Conservation (phyloP, 2,797 vertebrate species). For the Acanthis flammea region DNA sequence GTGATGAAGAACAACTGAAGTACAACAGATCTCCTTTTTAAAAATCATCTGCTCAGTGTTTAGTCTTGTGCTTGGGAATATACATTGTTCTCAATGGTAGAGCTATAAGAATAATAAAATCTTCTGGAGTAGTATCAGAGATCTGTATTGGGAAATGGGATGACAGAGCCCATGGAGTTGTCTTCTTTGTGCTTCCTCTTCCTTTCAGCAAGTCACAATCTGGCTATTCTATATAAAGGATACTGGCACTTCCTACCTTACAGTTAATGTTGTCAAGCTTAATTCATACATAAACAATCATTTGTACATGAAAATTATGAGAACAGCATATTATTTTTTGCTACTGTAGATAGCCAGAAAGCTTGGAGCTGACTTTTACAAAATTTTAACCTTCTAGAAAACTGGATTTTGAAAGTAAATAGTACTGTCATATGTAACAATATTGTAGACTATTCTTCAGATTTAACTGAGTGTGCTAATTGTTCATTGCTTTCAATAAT, state of each 20-base stretch:
- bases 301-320: not conserved
- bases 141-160: not conserved
- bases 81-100: not conserved
- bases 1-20: not conserved
- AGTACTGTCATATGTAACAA: not conserved
- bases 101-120: not conserved
- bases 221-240: not conserved
- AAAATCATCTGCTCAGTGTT: not conserved
- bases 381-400: not conserved
- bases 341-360: not conserved
- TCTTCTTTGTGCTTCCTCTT: not conserved
- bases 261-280: not conserved
- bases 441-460: not conserved
- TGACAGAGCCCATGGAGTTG: not conserved
- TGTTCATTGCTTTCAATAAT: conserved; percentile 1
- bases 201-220: not conserved
- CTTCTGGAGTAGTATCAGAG: not conserved
- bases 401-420: not conserved
- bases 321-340: not conserved
- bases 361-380: not conserved
- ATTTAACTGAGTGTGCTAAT: not conserved
- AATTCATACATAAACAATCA: not conserved
- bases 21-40: not conserved
- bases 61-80: not conserved
- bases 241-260: not conserved